Evolutionary conservation across 2,888 invertebrate genomes (phyloP).

Genomic region (Bellardia pandia): DNA sequence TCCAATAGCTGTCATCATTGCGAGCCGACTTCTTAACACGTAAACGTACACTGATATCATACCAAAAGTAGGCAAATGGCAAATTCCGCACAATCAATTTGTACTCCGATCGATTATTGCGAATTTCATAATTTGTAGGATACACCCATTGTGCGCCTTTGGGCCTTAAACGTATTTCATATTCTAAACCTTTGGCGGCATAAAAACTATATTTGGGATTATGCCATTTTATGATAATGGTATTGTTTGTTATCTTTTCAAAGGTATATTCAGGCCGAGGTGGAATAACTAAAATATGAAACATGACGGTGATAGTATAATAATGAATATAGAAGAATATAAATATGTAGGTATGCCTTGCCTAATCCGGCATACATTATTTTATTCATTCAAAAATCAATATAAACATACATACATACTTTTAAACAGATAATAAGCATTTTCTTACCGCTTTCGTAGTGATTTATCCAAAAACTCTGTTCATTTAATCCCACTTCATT

Average conservation of each 20-base stretch:
- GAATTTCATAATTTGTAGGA: slow-evolving; percentile 66
- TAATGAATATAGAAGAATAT: no score
- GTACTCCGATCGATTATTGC: slow-evolving; percentile 69
- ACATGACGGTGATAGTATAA: neutral
- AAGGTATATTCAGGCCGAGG: slow-evolving; percentile 74
- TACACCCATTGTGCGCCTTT: slow-evolving; percentile 71
- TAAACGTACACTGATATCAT: slow-evolving; percentile 86
- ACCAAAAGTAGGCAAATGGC: slow-evolving; percentile 72
- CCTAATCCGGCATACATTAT: no score
- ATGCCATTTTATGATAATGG: slow-evolving; percentile 75
- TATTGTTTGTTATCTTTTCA: slow-evolving; percentile 74
- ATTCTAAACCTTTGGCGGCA: slow-evolving; percentile 74
- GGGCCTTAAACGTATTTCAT: slow-evolving; percentile 75
- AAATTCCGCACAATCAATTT: slow-evolving; percentile 68
- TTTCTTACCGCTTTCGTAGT: slow-evolving; percentile 83
- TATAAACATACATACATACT: neutral
- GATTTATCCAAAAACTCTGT: slow-evolving; percentile 86
- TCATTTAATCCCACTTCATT: slow-evolving; percentile 87
- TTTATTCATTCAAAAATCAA: no score
- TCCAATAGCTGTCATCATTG: slow-evolving; percentile 87
- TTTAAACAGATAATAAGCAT: neutral
- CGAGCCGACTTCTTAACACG: slow-evolving; percentile 86
- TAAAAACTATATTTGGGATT: slow-evolving; percentile 75
- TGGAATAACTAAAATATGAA: slow-evolving; percentile 75
- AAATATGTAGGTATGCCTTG: no score